Conservation (phyloP, 2,113 vertebrate species). For the Puffinus mauretanicus region DNA sequence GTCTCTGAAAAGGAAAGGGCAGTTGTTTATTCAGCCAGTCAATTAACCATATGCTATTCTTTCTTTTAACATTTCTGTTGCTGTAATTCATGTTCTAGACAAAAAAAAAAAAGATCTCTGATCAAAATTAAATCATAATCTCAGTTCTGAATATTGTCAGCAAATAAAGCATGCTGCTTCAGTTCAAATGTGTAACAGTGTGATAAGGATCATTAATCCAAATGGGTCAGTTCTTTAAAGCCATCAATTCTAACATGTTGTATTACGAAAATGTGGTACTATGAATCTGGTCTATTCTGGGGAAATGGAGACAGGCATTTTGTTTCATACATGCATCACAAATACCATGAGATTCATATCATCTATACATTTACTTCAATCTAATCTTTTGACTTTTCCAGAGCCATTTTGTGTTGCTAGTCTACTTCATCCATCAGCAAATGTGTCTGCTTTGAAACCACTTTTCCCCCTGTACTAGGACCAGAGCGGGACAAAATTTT, state of each 20-base stretch:
- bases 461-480: not conserved
- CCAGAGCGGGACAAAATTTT: not conserved
- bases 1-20: not conserved
- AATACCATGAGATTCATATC: not conserved
- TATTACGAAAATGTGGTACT: not conserved
- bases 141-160: not conserved
- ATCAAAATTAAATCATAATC: slow-evolving; percentile 1
- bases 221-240: not conserved
- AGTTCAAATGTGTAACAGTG: not conserved
- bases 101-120: not conserved
- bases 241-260: not conserved
- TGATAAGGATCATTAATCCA: slow-evolving; percentile 6
- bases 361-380: not conserved
- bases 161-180: not conserved
- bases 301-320: not conserved
- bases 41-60: not conserved
- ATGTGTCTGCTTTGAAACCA: not conserved
- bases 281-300: not conserved
- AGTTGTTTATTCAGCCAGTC: not conserved
- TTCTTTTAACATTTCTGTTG: not conserved
- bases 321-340: not conserved
- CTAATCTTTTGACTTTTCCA: not conserved
- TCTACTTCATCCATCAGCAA: not conserved
- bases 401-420: not conserved
- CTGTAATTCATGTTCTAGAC: not conserved